Conservation (phyloP, 2,797 vertebrate species). For the Cuculus canorus region DNA sequence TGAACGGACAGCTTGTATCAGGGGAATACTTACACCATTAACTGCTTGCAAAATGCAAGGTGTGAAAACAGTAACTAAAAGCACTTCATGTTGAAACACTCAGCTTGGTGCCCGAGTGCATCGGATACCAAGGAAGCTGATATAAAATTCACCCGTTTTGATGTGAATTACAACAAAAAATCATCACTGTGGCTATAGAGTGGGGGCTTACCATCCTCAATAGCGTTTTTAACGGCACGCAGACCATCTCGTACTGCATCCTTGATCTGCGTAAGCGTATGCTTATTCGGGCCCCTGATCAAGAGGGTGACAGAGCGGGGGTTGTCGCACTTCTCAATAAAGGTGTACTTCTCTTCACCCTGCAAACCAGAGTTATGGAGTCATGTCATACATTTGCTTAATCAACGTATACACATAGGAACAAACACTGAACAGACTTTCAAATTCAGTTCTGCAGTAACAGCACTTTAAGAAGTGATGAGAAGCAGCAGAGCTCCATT, state of each 20-base stretch:
- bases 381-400: background rate
- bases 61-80: background rate
- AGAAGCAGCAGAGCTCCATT: background rate
- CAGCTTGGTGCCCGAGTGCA: slow-evolving; percentile 81
- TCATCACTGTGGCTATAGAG: background rate
- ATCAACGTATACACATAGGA: fast-evolving
- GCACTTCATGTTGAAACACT: slow-evolving; percentile 50
- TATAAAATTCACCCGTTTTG: slow-evolving; percentile 79
- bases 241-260: slow-evolving; percentile 94
- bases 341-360: slow-evolving; percentile 94
- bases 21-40: background rate
- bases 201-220: slow-evolving; percentile 88
- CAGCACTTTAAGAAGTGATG: background rate
- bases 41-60: background rate
- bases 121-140: slow-evolving; percentile 68
- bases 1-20: background rate
- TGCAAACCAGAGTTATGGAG: background rate
- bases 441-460: background rate
- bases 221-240: slow-evolving; percentile 93
- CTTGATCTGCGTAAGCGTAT: slow-evolving; percentile 96
- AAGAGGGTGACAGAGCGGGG: slow-evolving; percentile 91
- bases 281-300: slow-evolving; percentile 95
- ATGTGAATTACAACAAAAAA: background rate
- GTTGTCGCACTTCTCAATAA: slow-evolving; percentile 92
- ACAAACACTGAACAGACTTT: too few species aligned